Evolutionary conservation across 2,797 vertebrate species (phyloP).

Genomic region (Cirrhinus molitorella): DNA sequence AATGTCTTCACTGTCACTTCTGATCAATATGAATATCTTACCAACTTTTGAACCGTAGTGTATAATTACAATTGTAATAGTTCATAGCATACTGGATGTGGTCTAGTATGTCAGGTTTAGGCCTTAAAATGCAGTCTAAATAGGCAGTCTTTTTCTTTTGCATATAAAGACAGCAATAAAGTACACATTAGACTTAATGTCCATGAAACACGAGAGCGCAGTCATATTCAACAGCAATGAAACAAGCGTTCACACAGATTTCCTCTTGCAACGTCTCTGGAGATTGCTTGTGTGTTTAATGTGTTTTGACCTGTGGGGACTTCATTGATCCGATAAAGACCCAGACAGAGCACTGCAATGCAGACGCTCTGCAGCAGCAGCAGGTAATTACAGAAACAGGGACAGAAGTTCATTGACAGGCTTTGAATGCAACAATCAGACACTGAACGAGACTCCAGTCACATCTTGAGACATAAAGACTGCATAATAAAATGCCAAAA

Average conservation of each 20-base stretch:
- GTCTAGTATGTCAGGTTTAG: neutral
- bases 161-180: neutral
- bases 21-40: too few relatives aligned
- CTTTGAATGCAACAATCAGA: neutral
- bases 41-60: neutral
- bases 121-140: neutral
- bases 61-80: neutral
- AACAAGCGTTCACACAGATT: neutral
- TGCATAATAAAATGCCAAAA: too few relatives aligned
- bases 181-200: neutral
- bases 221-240: neutral
- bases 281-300: conserved; percentile 19
- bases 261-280: neutral
- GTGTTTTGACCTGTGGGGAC: conserved; percentile 36
- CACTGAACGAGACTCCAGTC: neutral
- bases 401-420: neutral
- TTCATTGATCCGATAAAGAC: conserved; percentile 16
- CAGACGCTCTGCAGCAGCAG: conserved; percentile 17
- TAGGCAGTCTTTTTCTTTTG: neutral
- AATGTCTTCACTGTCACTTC: neutral
- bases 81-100: neutral
- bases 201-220: neutral
- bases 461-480: neutral
- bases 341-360: conserved; percentile 18
- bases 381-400: neutral